A percentile compares a stretch with the other conserved stretches of the same genome.
These are phyloP conservation scores for Cepaea hortensis DNA, from an alignment of 2,888 invertebrate species.

Conservation along the genomic window DNA sequence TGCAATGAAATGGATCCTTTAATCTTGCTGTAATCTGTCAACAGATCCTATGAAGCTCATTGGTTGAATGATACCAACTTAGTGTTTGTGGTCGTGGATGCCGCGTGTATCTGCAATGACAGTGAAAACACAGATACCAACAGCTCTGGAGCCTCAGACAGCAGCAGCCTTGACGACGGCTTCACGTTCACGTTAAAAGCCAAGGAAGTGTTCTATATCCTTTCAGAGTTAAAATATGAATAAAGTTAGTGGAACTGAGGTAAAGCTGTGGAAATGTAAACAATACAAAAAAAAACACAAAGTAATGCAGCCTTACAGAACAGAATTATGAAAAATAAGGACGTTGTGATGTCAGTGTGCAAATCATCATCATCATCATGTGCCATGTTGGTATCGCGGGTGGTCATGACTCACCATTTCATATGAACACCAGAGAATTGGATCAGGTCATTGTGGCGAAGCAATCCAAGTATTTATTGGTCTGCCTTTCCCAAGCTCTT, in stretches of 20 bases:
- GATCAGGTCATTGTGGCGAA: too few species aligned
- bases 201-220: constrained; percentile 46
- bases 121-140: not conserved
- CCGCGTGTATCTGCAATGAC: constrained; percentile 51
- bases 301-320: not conserved
- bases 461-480: too few species aligned
- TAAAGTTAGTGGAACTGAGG: too few species aligned
- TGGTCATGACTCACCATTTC: too few species aligned
- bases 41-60: constrained; percentile 53
- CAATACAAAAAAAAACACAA: not conserved
- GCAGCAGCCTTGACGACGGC: not conserved
- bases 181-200: not conserved
- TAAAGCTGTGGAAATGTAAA: too few species aligned
- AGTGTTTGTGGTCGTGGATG: constrained; percentile 53
- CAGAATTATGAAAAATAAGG: too few species aligned
- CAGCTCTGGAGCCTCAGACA: not conserved
- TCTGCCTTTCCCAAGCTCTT: too few species aligned
- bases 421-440: too few species aligned
- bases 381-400: too few species aligned
- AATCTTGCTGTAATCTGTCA: too few species aligned
- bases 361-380: not conserved
- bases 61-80: constrained; percentile 56
- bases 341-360: not conserved
- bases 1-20: too few species aligned
- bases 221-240: not conserved